These are phyloP conservation scores for Meloidogyne exigua DNA, from an alignment of 1,140 invertebrate species.

Conservation along the genomic window DNA sequence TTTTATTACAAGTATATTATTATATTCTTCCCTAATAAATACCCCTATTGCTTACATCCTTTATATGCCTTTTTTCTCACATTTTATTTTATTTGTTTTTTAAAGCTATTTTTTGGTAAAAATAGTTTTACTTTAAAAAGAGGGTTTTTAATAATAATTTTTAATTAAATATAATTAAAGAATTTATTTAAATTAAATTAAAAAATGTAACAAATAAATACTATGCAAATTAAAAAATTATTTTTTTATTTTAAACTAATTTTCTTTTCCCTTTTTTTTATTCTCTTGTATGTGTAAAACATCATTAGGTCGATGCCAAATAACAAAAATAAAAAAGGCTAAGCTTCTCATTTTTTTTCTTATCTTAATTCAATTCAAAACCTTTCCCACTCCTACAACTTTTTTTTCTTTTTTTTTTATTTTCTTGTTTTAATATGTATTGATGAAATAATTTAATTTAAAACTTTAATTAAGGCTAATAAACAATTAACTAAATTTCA, in stretches of 20 bases:
- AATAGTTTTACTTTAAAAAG: too few species aligned
- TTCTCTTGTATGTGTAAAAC: not conserved
- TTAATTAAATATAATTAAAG: too few species aligned
- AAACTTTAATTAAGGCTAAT: too few species aligned
- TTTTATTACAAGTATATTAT: too few species aligned
- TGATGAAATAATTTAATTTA: too few species aligned
- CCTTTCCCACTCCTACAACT: not conserved
- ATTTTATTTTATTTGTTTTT: too few species aligned
- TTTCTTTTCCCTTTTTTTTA: not conserved
- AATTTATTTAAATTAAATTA: not conserved
- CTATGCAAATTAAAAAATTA: not conserved
- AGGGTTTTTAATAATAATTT: too few species aligned
- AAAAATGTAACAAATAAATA: not conserved
- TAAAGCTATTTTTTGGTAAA: too few species aligned
- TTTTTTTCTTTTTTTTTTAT: not conserved
- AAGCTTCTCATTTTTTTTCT: not conserved
- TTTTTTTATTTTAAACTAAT: not conserved
- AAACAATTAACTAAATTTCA: too few species aligned
- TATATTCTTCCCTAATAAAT: too few species aligned
- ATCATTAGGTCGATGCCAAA: not conserved
- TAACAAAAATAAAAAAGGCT: not conserved
- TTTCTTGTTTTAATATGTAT: not conserved
- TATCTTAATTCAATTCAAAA: not conserved
- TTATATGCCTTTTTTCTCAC: too few species aligned
- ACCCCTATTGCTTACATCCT: too few species aligned